phyloP scores from a whole-genome alignment of 1,140 invertebrate species.

The Drosophila lowei region DNA sequence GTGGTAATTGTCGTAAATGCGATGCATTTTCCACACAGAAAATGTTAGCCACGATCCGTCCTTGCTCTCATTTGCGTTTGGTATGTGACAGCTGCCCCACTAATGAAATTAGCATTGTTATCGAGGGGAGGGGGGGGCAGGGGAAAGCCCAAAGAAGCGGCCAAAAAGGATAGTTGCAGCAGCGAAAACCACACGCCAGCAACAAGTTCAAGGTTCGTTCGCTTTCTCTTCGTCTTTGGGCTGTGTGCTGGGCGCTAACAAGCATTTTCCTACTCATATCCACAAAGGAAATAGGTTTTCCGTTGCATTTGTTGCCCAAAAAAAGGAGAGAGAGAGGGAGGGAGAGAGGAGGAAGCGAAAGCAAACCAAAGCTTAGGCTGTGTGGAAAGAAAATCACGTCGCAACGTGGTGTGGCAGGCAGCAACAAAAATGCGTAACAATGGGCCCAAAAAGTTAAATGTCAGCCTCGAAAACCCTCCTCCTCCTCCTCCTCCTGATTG shows the following conservation, averaged over 20 bases:
- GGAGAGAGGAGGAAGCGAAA: neutral
- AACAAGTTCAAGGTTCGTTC: conserved; percentile 66
- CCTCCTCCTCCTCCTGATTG: neutral
- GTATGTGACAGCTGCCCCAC: conserved; percentile 31
- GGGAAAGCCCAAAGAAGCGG: neutral
- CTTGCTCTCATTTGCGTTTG: conserved; percentile 51
- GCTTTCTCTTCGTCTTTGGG: neutral
- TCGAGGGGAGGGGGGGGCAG: neutral
- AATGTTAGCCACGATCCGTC: conserved; percentile 35
- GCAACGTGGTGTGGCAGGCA: conserved; percentile 7
- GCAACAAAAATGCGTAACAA: conserved; percentile 52
- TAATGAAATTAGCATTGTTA: conserved; percentile 62
- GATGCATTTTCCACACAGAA: conserved; percentile 13
- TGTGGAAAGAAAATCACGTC: conserved; percentile 43
- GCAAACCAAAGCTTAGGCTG: conserved; percentile 33
- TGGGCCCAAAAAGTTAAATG: conserved; percentile 47
- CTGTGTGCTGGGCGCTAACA: conserved; percentile 63
- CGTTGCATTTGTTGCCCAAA: conserved; percentile 62
- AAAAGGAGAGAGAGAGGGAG: conserved; percentile 20
- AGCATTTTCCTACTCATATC: conserved; percentile 76
- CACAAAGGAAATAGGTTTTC: conserved; percentile 72
- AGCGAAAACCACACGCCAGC: conserved; percentile 4
- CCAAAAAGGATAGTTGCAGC: neutral
- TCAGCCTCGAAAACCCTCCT: conserved; percentile 37
- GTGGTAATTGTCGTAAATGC: conserved; percentile 56